A percentile compares a stretch with the other conserved stretches of the same genome.
Conservation (phyloP, 2,888 invertebrate species). For the Caenorhabditis sulstoni region DNA sequence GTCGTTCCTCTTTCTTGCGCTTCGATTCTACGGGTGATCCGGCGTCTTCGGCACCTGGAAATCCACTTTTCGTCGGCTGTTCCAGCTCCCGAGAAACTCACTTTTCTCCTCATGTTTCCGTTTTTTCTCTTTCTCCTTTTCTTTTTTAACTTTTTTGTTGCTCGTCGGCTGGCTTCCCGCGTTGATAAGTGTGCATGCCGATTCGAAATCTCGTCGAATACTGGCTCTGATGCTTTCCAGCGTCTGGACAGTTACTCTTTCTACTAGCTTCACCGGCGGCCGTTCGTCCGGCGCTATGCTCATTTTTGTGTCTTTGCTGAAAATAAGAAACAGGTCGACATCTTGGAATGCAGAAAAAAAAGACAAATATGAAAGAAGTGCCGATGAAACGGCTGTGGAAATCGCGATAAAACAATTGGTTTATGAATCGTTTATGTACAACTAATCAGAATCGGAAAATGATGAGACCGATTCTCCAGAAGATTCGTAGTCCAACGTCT, state of each 20-base stretch:
- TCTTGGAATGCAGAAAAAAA: background rate
- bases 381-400: background rate
- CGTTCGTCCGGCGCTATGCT: background rate
- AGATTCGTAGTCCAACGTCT: slow-evolving; percentile 14
- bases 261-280: no score
- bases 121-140: slow-evolving; percentile 15
- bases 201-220: background rate
- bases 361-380: background rate
- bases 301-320: slow-evolving; percentile 1
- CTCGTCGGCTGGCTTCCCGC: background rate
- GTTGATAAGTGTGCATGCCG: background rate
- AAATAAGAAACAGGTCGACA: no score
- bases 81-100: background rate
- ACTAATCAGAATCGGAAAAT: slow-evolving; percentile 54
- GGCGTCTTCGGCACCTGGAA: background rate
- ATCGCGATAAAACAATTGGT: background rate
- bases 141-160: slow-evolving; percentile 2
- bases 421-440: background rate
- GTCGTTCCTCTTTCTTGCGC: background rate
- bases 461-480: slow-evolving; percentile 40
- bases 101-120: slow-evolving; percentile 7
- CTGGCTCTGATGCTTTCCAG: no score
- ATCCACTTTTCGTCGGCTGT: slow-evolving; percentile 9
- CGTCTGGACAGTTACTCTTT: no score
- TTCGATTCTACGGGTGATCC: background rate